Evolutionary conservation across 2,888 invertebrate species (phyloP), one percentile per base, ranked within the genome.

Genomic region (Pilophorus perplexus): DNA sequence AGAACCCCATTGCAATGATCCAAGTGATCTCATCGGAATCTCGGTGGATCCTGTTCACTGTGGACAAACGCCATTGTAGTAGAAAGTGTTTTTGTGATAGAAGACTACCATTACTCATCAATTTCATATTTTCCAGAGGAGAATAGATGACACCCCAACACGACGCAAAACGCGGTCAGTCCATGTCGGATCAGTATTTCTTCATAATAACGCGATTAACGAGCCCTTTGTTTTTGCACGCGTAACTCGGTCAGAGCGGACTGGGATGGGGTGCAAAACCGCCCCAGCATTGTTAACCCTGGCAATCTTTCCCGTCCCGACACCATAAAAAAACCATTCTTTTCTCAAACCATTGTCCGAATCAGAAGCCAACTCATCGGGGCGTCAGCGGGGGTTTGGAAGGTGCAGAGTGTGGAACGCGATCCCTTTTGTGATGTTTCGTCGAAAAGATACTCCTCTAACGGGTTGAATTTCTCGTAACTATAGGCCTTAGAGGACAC

Each of bases 321-420:
- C 10, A 12, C 12, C 12, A 6, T 14, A 46, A 46, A 22, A 23
- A 2, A 12, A 16, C 20, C 8, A 1, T 20, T 14, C 8, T 8
- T 20, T n/a, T n/a, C n/a, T n/a, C n/a, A n/a, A n/a, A n/a, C 52
- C 18, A 28, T 52, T 52, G 52, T 52, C 52, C 52, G 52, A 52
- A 48, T 5, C 14, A 12, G 27, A 25, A 5, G 48, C 22, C 12
- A n/a, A 2, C 28, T 1, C 18, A 8, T 3, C 25, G n/a, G n/a
- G n/a, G n/a, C 22, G n/a, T 6, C 50, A 20, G n/a, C 48, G 20
- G 48, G 28, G 52, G 28, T 28, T 3, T 18, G n/a, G n/a, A n/a
- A n/a, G n/a, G 52, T 10, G 18, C 16, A 8, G 18, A 18, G 28
- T 25, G 44, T 44, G 52, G 48, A 50, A 25, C 16, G 16, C 28